Percentiles rank a stretch among this genome's conserved stretches.
These are phyloP conservation scores for Drosophila sulfurigaster DNA, from an alignment of 1,140 invertebrate species.

Conservation along the genomic window DNA sequence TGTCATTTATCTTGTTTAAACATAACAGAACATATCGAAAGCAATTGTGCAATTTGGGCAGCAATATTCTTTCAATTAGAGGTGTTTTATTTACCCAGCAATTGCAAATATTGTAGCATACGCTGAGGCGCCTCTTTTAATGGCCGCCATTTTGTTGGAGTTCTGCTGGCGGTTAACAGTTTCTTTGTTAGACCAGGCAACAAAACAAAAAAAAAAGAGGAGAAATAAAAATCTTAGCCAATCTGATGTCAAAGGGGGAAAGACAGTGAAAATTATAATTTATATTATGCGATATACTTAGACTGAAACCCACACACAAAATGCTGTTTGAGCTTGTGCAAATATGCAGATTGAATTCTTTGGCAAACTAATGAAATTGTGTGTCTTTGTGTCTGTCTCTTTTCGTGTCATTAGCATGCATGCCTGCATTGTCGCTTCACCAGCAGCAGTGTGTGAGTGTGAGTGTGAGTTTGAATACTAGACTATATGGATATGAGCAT, in stretches of 20 bases:
- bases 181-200: not conserved
- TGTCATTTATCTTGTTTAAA: constrained; percentile 58
- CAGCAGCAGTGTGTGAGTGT: not conserved
- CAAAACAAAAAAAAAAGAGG: no score
- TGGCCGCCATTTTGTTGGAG: not conserved
- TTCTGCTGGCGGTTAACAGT: not conserved
- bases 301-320: not conserved
- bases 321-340: constrained; percentile 31
- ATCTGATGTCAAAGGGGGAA: not conserved
- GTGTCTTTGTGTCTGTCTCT: constrained; percentile 17
- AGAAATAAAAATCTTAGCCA: not conserved
- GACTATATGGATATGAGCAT: no score
- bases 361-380: constrained; percentile 60
- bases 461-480: not conserved
- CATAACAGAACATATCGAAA: constrained; percentile 53
- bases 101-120: not conserved
- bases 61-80: constrained; percentile 61
- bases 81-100: not conserved
- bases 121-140: not conserved
- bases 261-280: not conserved
- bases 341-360: constrained; percentile 56
- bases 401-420: constrained; percentile 74
- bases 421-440: constrained; percentile 45
- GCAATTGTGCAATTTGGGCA: constrained; percentile 63
- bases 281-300: not conserved